These are phyloP conservation scores for Erythrocebus patas DNA, from an alignment of 2,113 vertebrate genomes.

Conservation along the genomic window DNA sequence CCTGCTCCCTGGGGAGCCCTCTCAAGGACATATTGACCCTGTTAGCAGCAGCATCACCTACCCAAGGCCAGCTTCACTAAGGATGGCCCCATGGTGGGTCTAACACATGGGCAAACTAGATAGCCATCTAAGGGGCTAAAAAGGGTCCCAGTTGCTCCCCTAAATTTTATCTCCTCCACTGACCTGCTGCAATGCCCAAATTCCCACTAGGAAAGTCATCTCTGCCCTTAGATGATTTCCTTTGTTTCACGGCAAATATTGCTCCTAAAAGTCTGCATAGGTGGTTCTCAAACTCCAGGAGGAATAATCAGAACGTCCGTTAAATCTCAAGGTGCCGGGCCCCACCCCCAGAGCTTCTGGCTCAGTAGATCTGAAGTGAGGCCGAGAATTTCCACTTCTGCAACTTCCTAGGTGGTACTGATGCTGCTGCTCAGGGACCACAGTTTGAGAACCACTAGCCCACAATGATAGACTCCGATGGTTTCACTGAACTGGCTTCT, in stretches of 20 bases:
- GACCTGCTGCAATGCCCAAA: not conserved
- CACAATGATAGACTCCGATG: not conserved
- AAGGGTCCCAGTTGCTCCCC: not conserved
- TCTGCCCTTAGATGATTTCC: not conserved
- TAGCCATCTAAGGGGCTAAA: not conserved
- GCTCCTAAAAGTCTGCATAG: not conserved
- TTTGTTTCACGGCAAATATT: not conserved
- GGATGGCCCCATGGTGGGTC: not conserved
- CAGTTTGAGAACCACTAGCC: not conserved
- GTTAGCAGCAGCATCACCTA: not conserved
- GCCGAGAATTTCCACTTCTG: not conserved
- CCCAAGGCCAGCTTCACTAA: not conserved
- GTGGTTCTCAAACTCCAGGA: not conserved
- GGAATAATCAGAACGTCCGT: not conserved
- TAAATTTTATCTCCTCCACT: not conserved
- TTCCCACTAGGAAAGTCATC: not conserved
- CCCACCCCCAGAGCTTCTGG: not conserved
- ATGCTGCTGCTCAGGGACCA: not conserved
- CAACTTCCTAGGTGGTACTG: not conserved
- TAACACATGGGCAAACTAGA: not conserved
- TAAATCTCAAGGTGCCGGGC: not conserved
- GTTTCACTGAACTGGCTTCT: not conserved
- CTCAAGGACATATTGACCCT: not conserved
- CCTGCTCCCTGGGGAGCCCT: not conserved
- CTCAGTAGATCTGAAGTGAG: not conserved